Conservation (phyloP, 2,888 invertebrate genomes). For the Glyphotaelius pellucidus region DNA sequence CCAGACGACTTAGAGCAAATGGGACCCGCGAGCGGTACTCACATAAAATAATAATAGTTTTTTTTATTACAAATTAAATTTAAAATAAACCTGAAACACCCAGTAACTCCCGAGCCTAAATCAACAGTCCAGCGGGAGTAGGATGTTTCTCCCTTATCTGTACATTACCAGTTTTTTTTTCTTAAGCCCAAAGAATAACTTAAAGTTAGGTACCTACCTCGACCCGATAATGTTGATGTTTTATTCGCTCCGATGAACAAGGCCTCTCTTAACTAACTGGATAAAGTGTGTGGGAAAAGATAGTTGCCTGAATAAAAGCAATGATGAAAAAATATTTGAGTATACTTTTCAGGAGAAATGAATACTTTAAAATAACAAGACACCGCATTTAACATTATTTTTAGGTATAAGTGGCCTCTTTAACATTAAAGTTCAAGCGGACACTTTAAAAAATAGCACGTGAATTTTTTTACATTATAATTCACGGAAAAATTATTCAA, state of each 20-base stretch:
- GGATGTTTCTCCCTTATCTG: not conserved
- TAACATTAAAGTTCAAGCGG: too few species aligned
- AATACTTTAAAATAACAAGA: too few species aligned
- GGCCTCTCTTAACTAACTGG: not conserved
- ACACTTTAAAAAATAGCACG: too few species aligned
- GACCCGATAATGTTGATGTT: not conserved
- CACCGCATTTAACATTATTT: too few species aligned
- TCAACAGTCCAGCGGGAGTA: conserved; percentile 44
- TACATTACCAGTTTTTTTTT: conserved; percentile 25
- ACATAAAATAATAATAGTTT: too few species aligned
- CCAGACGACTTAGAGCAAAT: too few species aligned
- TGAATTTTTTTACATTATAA: too few species aligned
- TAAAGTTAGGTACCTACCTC: not conserved
- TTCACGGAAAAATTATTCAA: too few species aligned
- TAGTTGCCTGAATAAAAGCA: not conserved
- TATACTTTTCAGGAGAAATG: not conserved
- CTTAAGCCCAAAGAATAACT: conserved; percentile 1
- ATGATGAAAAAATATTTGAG: not conserved
- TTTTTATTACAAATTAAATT: not conserved
- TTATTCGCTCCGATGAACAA: not conserved
- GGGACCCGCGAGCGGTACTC: too few species aligned
- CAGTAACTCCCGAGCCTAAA: conserved; percentile 42
- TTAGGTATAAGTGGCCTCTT: too few species aligned
- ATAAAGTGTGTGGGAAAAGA: not conserved
- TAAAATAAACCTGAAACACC: not conserved